Conservation (phyloP, 2,113 vertebrate species). For the Vireo altiloquus region DNA sequence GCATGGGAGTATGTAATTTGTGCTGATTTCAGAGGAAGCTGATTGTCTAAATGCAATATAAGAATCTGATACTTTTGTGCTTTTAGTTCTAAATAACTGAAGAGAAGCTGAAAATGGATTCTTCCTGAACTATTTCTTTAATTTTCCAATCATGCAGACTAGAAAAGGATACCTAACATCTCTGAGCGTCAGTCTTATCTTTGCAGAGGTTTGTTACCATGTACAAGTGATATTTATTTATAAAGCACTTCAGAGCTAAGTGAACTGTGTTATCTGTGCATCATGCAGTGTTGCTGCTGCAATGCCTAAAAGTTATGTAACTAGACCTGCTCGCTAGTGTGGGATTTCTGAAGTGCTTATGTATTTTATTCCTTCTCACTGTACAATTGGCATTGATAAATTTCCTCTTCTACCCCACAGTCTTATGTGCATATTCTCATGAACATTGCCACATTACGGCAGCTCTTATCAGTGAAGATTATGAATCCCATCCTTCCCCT, state of each 20-base stretch:
- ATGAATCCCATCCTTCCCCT: background rate
- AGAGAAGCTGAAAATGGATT: background rate
- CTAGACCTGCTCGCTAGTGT: background rate
- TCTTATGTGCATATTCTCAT: fast-evolving
- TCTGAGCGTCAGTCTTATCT: background rate
- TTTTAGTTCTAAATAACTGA: background rate
- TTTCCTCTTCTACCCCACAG: background rate
- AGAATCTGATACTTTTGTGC: background rate
- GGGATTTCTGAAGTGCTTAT: background rate
- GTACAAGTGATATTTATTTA: background rate
- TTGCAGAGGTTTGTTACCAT: background rate
- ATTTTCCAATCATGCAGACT: background rate
- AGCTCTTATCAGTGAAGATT: background rate
- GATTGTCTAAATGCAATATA: background rate
- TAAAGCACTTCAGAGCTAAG: background rate
- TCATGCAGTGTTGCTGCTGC: background rate
- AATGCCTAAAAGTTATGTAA: background rate
- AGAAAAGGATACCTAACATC: background rate
- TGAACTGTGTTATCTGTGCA: background rate
- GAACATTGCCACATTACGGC: background rate
- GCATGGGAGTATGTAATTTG: background rate
- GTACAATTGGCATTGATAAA: background rate
- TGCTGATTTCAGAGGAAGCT: background rate
- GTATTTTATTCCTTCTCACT: background rate
- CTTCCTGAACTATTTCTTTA: background rate